Conservation (phyloP, 2,797 vertebrate genomes). For the Carcharodon carcharias region DNA sequence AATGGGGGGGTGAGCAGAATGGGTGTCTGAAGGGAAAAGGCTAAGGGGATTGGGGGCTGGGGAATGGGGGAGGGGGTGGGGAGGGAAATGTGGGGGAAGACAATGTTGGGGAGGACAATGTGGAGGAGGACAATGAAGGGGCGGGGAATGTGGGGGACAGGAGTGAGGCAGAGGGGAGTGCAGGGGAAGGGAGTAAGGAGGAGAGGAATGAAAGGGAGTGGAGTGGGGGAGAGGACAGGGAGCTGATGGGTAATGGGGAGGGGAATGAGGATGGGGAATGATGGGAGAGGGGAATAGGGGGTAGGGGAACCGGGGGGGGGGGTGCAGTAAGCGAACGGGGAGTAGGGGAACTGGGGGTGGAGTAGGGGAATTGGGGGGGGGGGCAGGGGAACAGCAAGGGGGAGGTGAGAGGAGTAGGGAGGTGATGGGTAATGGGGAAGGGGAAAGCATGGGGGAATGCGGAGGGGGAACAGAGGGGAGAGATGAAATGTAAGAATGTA, state of each 20-base stretch:
- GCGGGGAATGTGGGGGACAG: not conserved
- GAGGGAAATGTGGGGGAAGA: too few species aligned
- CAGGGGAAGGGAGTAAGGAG: too few species aligned
- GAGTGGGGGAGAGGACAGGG: not conserved
- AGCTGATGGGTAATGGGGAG: not conserved
- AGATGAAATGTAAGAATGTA: accelerated
- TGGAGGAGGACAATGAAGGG: not conserved
- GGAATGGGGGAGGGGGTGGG: not conserved
- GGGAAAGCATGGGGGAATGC: not conserved
- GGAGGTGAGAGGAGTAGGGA: too few species aligned
- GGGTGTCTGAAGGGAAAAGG: not conserved
- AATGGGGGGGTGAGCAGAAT: not conserved
- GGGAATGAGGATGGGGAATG: not conserved
- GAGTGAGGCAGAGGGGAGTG: too few species aligned
- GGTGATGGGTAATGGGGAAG: too few species aligned
- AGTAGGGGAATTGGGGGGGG: not conserved
- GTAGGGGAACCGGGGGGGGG: too few species aligned
- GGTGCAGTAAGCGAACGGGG: too few species aligned
- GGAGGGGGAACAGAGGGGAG: not conserved
- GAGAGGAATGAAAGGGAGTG: too few species aligned
- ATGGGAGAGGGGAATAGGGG: too few species aligned
- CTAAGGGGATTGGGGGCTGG: too few species aligned
- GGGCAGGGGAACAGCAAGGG: not conserved
- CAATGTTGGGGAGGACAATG: too few species aligned
- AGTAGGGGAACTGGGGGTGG: not conserved